Conservation (phyloP, 1,140 invertebrate genomes). For the Bombus waltoni region DNA sequence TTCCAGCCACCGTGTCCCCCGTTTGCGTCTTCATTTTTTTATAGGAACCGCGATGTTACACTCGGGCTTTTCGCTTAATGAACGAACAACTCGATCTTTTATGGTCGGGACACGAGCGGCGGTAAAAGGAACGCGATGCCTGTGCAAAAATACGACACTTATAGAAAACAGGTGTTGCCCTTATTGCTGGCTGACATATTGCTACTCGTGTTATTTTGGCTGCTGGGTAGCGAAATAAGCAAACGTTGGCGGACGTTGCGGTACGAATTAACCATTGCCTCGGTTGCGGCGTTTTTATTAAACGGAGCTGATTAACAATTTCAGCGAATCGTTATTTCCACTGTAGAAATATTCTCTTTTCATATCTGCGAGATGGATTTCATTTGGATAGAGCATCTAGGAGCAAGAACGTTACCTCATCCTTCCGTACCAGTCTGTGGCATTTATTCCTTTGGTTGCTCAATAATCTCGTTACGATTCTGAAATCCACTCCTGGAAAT, state of each 20-base stretch:
- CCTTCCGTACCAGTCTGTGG: background rate
- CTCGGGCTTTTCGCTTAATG: slow-evolving; percentile 1
- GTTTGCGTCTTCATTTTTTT: no score
- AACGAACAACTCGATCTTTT: slow-evolving; percentile 35
- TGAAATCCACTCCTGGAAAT: no score
- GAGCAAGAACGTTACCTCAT: background rate
- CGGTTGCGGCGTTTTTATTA: slow-evolving; percentile 1
- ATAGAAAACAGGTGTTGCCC: slow-evolving; percentile 48
- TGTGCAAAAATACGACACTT: slow-evolving; percentile 13
- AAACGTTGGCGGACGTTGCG: background rate
- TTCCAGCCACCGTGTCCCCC: background rate
- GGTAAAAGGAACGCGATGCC: background rate
- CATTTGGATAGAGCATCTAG: background rate
- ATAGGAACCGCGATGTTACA: background rate
- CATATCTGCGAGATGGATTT: background rate
- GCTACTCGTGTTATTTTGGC: background rate
- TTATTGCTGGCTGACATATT: slow-evolving; percentile 45
- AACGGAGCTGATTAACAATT: slow-evolving; percentile 19
- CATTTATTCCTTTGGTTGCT: no score
- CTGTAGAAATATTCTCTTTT: background rate
- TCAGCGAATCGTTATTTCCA: no score
- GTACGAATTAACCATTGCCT: slow-evolving; percentile 22
- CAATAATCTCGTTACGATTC: background rate
- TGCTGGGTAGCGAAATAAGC: background rate
- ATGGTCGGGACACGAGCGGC: no score